A percentile compares a stretch with the other conserved stretches of the same genome.
Evolutionary conservation across 2,888 invertebrate genomes (phyloP).

Genomic region (Abscondita cerata): DNA sequence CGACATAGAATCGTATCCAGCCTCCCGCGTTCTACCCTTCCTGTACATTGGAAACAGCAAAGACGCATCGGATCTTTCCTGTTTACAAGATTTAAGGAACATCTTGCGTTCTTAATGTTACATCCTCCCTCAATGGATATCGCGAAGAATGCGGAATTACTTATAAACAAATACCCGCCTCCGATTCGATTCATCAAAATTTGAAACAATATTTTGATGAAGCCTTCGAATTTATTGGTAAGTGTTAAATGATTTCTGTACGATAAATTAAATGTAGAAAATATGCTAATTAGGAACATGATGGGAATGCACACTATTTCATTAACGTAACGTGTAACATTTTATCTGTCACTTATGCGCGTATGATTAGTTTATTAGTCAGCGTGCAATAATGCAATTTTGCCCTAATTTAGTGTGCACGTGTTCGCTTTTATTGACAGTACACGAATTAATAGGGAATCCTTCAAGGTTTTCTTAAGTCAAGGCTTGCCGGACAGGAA

Average conservation of each 20-base stretch:
- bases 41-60: constrained; percentile 83
- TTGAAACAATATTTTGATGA: constrained; percentile 88
- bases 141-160: constrained; percentile 71
- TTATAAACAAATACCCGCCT: constrained; percentile 82
- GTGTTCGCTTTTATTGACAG: not conserved
- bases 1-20: constrained; percentile 77
- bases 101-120: constrained; percentile 82
- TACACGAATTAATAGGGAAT: not conserved
- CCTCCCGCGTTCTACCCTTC: constrained; percentile 80
- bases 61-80: constrained; percentile 76
- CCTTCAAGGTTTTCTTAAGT: not conserved
- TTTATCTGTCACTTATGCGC: too few relatives aligned
- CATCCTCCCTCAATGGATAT: constrained; percentile 76
- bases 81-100: constrained; percentile 72
- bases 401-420: constrained; percentile 2
- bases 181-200: constrained; percentile 85
- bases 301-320: too few relatives aligned
- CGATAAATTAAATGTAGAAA: too few relatives aligned
- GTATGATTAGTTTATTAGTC: too few relatives aligned
- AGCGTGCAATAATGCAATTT: not conserved
- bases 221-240: constrained; percentile 86
- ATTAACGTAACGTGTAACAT: too few relatives aligned
- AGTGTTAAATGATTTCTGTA: constrained; percentile 56
- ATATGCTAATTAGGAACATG: too few relatives aligned
- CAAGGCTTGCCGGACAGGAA: constrained; percentile 21